Conservation (phyloP, 2,797 vertebrate species). For the Pachyuromys duprasi region DNA sequence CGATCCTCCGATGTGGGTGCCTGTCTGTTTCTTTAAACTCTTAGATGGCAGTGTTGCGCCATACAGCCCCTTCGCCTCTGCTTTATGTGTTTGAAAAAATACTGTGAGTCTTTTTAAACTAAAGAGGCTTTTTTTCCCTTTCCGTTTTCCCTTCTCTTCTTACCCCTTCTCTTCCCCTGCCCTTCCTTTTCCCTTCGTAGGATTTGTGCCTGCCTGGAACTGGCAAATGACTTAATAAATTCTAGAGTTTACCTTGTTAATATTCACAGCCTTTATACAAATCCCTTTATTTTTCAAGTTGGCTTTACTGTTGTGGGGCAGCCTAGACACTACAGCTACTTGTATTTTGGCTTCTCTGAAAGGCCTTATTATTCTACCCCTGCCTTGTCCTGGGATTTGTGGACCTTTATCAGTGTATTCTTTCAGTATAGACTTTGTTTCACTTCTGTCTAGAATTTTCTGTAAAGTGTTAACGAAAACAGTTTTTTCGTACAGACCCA, state of each 20-base stretch:
- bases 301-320: not conserved
- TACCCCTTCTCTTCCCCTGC: not conserved
- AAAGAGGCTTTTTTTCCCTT: not conserved
- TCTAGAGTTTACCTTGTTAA: not conserved
- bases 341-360: slow-evolving; percentile 5
- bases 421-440: not conserved
- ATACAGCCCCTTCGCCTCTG: not conserved
- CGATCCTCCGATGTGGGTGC: slow-evolving; percentile 39
- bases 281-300: slow-evolving; percentile 1
- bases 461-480: not conserved
- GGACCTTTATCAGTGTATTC: not conserved
- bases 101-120: slow-evolving; percentile 22
- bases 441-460: not conserved
- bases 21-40: slow-evolving; percentile 24
- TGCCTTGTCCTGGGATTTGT: not conserved
- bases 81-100: slow-evolving; percentile 23
- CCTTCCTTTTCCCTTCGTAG: not conserved
- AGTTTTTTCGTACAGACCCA: not conserved
- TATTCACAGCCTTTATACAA: not conserved
- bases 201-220: not conserved
- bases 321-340: not conserved
- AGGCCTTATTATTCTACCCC: not conserved
- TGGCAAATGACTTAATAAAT: not conserved
- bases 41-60: slow-evolving; percentile 9
- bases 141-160: not conserved